These are phyloP conservation scores for Trichonephila clavata DNA, from an alignment of 1,140 invertebrate genomes.

Conservation along the genomic window DNA sequence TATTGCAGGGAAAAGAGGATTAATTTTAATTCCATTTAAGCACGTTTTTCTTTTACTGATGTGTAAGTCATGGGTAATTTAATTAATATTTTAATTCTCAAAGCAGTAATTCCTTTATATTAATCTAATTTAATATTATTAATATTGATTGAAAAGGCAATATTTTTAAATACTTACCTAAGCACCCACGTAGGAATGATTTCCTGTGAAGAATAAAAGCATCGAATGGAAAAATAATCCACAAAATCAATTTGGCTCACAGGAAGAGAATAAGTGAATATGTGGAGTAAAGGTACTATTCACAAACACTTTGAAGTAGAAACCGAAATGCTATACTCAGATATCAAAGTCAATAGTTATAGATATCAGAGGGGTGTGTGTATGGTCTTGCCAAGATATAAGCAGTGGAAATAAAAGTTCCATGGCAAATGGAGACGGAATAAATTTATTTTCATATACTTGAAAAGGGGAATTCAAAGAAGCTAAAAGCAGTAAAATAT, in stretches of 20 bases:
- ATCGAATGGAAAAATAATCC: neutral
- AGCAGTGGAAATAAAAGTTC: neutral
- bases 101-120: too few relatives aligned
- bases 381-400: neutral
- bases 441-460: neutral
- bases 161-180: too few relatives aligned
- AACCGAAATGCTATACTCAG: neutral
- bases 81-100: too few relatives aligned
- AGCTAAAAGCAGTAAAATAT: conserved; percentile 7
- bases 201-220: neutral
- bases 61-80: too few relatives aligned
- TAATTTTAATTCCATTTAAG: too few relatives aligned
- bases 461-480: neutral
- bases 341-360: conserved; percentile 18
- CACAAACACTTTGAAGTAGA: neutral
- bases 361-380: neutral
- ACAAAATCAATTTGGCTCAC: neutral
- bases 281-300: neutral
- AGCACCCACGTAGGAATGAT: too few relatives aligned
- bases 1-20: too few relatives aligned
- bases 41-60: too few relatives aligned
- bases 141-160: too few relatives aligned
- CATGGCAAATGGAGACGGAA: neutral
- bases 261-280: neutral
- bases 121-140: too few relatives aligned